Evolutionary conservation across 23 tunicate species (phyloP), one percentile per base, ranked within the genome.

Genomic region (Clavelina lepadiformis): DNA sequence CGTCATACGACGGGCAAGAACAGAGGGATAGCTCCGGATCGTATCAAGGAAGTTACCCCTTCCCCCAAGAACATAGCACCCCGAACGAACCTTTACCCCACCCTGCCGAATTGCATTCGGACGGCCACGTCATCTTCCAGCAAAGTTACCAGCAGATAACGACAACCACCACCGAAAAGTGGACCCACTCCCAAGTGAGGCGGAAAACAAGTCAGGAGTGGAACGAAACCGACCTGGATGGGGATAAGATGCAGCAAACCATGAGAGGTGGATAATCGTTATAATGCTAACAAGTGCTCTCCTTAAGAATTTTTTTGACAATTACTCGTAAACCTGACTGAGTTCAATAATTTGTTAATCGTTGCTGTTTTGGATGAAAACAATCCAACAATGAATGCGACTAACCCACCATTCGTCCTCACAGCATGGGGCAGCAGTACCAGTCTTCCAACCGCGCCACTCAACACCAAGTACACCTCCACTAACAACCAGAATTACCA

Each of bases 171-270:
- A 27, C 22, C 18, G 26, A 23, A 54, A 7, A 23, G 45, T 29
- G 67, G 45, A 8, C 30, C 20, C 65, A 38, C 7, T n/a, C 31
- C 31, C 85, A 69, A 0, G 57, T 32, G 58, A 31, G 82, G 19
- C 38, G 82, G 24, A 76, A 76, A 65, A 76, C 74, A 19, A 61
- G 78, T 46, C 75, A 78, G 65, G 95, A 86, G 20, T 86, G 95
- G 95, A 69, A 66, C 33, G 95, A 79, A 52, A 86, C 85, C 11
- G 95, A 86, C 38, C 57, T 86, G 55, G 95, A 86, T 56, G 71
- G 72, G 0, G 80, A 76, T 2, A 76, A 63, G 27, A 56, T 50
- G 13, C 79, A 70, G 33, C 82, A 75, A 66, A 71, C 95, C 3
- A 86, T 72, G 80, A 83, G 72, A 86, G 85, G 95, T 86, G 32